Percentiles rank a stretch among this genome's conserved stretches.
These are phyloP conservation scores for Myiotriccus ornatus DNA, from an alignment of 2,797 vertebrate species.

Conservation along the genomic window DNA sequence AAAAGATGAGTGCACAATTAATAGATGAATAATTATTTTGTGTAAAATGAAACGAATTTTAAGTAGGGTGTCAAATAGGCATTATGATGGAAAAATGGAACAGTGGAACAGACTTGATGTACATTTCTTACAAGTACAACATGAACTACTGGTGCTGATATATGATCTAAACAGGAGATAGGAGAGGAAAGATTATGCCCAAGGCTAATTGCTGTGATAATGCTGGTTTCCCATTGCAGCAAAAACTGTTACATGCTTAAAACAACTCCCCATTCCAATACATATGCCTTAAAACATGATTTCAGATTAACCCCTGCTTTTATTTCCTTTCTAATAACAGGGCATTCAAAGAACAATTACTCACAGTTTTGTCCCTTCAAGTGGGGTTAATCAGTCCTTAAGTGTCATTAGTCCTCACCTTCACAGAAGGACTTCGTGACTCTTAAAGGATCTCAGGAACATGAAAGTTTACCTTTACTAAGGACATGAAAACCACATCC, in stretches of 20 bases:
- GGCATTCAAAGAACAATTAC: neutral
- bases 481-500: neutral
- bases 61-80: slow-evolving; percentile 23
- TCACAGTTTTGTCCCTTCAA: neutral
- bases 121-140: slow-evolving; percentile 44
- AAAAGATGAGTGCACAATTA: slow-evolving; percentile 58
- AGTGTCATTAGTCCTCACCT: neutral
- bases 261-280: neutral
- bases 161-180: slow-evolving; percentile 65
- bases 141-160: slow-evolving; percentile 38
- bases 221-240: slow-evolving; percentile 55
- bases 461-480: neutral
- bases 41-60: neutral
- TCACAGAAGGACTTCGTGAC: neutral
- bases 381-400: neutral
- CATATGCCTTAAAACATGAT: neutral
- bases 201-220: slow-evolving; percentile 63
- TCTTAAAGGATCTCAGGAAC: neutral
- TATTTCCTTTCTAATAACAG: neutral
- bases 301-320: neutral
- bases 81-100: slow-evolving; percentile 45
- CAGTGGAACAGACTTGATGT: slow-evolving; percentile 30
- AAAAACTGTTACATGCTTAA: slow-evolving; percentile 35
- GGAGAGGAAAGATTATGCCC: slow-evolving; percentile 56
- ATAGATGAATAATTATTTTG: slow-evolving; percentile 56